A percentile compares a stretch with the other conserved stretches of the same genome.
Evolutionary conservation across 2,888 invertebrate genomes (phyloP).

Genomic region (Geotrupes spiniger): DNA sequence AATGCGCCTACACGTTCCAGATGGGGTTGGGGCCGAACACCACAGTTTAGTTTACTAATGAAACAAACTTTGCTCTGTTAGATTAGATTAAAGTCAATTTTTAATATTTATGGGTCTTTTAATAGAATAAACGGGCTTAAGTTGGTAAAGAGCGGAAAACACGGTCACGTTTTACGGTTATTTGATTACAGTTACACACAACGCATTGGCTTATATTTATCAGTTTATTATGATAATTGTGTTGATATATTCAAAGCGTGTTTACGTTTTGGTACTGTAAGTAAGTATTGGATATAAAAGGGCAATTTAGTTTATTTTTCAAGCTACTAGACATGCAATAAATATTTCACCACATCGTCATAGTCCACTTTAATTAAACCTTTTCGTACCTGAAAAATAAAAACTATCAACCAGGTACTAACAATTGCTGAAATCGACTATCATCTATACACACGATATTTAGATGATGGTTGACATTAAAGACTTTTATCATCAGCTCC

Average conservation of each 20-base stretch:
- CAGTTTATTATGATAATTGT: conserved; percentile 11
- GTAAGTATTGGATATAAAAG: too few species aligned
- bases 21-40: conserved; percentile 17
- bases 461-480: too few species aligned
- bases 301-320: too few species aligned
- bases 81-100: conserved; percentile 21
- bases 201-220: conserved; percentile 14
- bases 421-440: too few species aligned
- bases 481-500: too few species aligned
- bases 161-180: conserved; percentile 10
- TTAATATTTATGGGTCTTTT: conserved; percentile 16
- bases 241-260: background rate
- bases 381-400: too few species aligned
- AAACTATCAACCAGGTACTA: too few species aligned
- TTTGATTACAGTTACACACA: conserved; percentile 11
- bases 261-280: too few species aligned
- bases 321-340: too few species aligned
- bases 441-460: too few species aligned
- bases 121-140: conserved; percentile 1
- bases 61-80: conserved; percentile 11
- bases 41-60: conserved; percentile 4
- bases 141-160: conserved; percentile 2
- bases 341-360: too few species aligned
- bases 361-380: too few species aligned
- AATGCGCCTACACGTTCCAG: conserved; percentile 16